Percentiles rank a stretch among this genome's conserved stretches.
Evolutionary conservation across 2,113 vertebrate species (phyloP).

Genomic region (Halcyon senegalensis): DNA sequence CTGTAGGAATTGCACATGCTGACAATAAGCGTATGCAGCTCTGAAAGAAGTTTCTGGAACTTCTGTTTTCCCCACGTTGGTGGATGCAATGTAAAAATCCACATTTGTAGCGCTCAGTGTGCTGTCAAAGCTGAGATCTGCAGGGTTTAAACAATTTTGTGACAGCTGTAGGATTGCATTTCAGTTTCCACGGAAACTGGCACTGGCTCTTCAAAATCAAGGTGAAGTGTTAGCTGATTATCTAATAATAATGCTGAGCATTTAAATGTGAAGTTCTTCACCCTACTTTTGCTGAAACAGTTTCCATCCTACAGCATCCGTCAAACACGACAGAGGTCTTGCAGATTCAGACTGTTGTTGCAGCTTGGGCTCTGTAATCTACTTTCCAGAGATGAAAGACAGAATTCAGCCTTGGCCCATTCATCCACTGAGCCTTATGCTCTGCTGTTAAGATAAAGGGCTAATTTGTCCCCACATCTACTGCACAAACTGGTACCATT

Average conservation of each 20-base stretch:
- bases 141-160: neutral
- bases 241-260: neutral
- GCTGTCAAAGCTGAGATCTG: conserved; percentile 9
- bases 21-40: rapidly evolving
- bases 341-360: neutral
- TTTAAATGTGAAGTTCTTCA: neutral
- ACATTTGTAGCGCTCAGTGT: neutral
- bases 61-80: neutral
- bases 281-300: neutral
- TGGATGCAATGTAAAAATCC: neutral
- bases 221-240: conserved; percentile 34
- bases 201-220: conserved; percentile 23
- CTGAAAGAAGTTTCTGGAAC: neutral
- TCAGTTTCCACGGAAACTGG: conserved; percentile 46
- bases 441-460: neutral
- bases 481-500: neutral
- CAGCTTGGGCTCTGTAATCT: neutral
- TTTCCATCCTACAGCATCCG: neutral
- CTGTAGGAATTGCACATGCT: rapidly evolving
- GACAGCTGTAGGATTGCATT: neutral
- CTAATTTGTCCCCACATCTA: neutral
- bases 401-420: neutral
- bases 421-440: neutral
- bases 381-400: neutral
- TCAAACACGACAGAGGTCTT: rapidly evolving